phyloP scores from a whole-genome alignment of 2,797 vertebrate genomes.

The Chelmon rostratus region DNA sequence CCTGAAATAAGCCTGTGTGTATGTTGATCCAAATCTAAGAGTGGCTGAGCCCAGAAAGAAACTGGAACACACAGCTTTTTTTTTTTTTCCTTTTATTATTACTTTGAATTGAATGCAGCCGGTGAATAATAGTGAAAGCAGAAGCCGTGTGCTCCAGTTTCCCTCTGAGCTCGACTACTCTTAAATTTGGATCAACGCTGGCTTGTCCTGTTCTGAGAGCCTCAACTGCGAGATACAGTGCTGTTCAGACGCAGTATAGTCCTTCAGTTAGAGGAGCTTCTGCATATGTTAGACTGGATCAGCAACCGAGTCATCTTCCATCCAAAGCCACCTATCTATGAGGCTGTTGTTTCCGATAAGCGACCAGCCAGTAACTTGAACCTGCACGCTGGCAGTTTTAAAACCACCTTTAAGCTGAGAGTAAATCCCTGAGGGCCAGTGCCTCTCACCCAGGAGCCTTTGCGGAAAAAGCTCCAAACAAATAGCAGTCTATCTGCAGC shows the following conservation, averaged over 20 bases:
- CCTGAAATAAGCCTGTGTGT: conserved; percentile 14
- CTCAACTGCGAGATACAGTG: neutral
- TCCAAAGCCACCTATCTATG: conserved; percentile 15
- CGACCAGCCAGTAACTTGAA: conserved; percentile 32
- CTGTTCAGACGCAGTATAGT: neutral
- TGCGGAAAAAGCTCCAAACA: conserved; percentile 41
- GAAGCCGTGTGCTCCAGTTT: conserved; percentile 32
- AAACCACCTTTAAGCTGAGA: conserved; percentile 60
- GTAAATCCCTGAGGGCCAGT: conserved; percentile 56
- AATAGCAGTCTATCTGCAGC: conserved; percentile 41
- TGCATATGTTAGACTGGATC: conserved; percentile 24
- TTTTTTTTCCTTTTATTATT: conserved; percentile 19
- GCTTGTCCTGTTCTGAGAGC: conserved; percentile 11
- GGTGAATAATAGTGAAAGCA: conserved; percentile 46
- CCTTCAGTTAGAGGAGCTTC: neutral
- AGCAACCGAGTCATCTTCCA: conserved; percentile 8
- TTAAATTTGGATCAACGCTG: conserved; percentile 16
- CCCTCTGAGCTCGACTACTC: conserved; percentile 10
- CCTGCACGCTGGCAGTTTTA: conserved; percentile 41
- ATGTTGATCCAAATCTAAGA: conserved; percentile 27
- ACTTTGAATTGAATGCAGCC: conserved; percentile 32
- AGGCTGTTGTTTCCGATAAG: conserved; percentile 54
- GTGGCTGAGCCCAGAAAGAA: conserved; percentile 33
- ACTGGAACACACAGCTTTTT: conserved; percentile 23
- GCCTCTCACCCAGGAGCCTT: conserved; percentile 24